phyloP scores from a whole-genome alignment of 2,113 vertebrate genomes.

The Condylura cristata region DNA sequence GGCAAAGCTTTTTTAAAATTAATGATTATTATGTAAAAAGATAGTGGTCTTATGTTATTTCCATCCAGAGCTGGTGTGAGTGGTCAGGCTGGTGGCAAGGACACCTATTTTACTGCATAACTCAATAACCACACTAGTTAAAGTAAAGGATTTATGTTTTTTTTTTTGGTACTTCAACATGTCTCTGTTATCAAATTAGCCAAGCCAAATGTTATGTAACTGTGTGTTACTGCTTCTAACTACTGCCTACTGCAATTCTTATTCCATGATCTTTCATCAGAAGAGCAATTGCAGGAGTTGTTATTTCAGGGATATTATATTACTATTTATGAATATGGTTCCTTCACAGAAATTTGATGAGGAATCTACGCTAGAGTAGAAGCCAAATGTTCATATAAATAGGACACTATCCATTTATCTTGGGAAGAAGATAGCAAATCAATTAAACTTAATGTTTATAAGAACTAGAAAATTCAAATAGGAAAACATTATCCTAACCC shows the following conservation, averaged over 20 bases:
- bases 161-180: neutral
- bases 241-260: neutral
- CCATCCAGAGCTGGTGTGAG: neutral
- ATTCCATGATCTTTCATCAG: neutral
- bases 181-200: slow-evolving; percentile 5
- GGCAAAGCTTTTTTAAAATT: neutral
- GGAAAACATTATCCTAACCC: neutral
- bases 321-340: neutral
- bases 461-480: neutral
- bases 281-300: slow-evolving; percentile 8
- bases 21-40: neutral
- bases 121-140: neutral
- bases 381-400: neutral
- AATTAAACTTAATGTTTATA: neutral
- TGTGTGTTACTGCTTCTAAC: neutral
- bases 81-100: neutral
- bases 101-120: neutral
- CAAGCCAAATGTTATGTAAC: neutral
- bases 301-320: neutral
- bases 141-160: neutral
- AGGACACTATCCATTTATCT: neutral
- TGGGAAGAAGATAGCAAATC: neutral
- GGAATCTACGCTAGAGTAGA: neutral
- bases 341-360: neutral
- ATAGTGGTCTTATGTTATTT: neutral